Conservation (phyloP, 1,140 invertebrate species). For the Aphaenogaster floridana region DNA sequence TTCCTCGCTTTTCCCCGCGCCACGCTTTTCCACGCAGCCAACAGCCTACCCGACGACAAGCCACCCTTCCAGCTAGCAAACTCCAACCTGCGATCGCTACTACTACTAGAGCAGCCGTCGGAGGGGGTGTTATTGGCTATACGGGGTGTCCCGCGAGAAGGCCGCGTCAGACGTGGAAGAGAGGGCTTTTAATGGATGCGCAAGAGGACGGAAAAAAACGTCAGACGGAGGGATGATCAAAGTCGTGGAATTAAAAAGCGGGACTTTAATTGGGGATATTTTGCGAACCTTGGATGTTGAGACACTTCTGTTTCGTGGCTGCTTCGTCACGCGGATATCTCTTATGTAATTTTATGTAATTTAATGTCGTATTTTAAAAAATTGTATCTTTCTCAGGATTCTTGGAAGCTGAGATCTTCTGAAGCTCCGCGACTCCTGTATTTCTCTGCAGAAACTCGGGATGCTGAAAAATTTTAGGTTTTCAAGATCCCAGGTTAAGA, state of each 20-base stretch:
- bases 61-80: constrained; percentile 67
- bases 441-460: neutral
- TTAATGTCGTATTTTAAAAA: neutral
- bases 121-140: constrained; percentile 39
- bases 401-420: neutral
- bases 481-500: neutral
- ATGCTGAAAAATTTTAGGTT: neutral
- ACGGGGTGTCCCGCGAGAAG: constrained; percentile 50
- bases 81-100: constrained; percentile 66
- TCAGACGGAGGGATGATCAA: constrained; percentile 4
- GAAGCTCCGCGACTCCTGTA: neutral
- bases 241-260: constrained; percentile 19
- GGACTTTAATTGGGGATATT: neutral
- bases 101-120: constrained; percentile 26
- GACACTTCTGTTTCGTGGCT: too few species aligned
- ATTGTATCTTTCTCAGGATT: neutral
- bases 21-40: constrained; percentile 20
- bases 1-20: constrained; percentile 69
- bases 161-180: neutral
- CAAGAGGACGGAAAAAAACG: neutral
- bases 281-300: neutral
- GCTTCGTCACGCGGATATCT: neutral
- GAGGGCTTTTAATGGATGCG: neutral
- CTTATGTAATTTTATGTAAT: neutral
- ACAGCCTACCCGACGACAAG: constrained; percentile 66